These are phyloP conservation scores for Anoplopoma fimbria DNA, from an alignment of 2,113 vertebrate genomes.

Conservation along the genomic window DNA sequence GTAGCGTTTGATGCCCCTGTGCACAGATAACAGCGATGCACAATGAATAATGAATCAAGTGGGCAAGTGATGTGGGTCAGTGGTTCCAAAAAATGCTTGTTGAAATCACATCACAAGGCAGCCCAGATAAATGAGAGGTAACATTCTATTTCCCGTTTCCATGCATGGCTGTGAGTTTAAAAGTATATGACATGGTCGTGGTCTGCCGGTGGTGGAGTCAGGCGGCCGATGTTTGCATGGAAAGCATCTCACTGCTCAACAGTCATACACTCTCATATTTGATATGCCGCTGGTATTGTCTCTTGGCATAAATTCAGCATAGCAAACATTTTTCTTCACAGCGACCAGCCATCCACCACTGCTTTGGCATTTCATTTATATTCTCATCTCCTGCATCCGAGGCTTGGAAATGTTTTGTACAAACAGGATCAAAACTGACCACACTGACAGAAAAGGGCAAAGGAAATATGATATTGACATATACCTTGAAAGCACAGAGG, in stretches of 20 bases:
- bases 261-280: slow-evolving; percentile 36
- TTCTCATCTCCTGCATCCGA: slow-evolving; percentile 46
- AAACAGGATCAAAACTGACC: slow-evolving; percentile 50
- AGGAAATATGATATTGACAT: neutral
- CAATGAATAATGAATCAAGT: slow-evolving; percentile 62
- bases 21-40: slow-evolving; percentile 50
- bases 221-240: slow-evolving; percentile 11
- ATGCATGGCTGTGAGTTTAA: slow-evolving; percentile 22
- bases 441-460: slow-evolving; percentile 29
- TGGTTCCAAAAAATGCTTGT: slow-evolving; percentile 46
- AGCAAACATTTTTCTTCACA: slow-evolving; percentile 61
- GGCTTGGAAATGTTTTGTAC: slow-evolving; percentile 39
- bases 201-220: slow-evolving; percentile 9
- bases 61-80: slow-evolving; percentile 60
- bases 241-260: slow-evolving; percentile 32
- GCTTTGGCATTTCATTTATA: slow-evolving; percentile 67
- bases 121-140: slow-evolving; percentile 30
- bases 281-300: slow-evolving; percentile 53
- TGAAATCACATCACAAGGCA: slow-evolving; percentile 43
- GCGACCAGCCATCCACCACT: slow-evolving; percentile 45
- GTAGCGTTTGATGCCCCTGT: slow-evolving; percentile 46
- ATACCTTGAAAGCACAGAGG: neutral
- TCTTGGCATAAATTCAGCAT: slow-evolving; percentile 53
- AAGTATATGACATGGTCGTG: slow-evolving; percentile 2
- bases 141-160: slow-evolving; percentile 35